These are phyloP conservation scores for Sisor rabdophorus DNA, from an alignment of 2,113 vertebrate species.

Conservation along the genomic window DNA sequence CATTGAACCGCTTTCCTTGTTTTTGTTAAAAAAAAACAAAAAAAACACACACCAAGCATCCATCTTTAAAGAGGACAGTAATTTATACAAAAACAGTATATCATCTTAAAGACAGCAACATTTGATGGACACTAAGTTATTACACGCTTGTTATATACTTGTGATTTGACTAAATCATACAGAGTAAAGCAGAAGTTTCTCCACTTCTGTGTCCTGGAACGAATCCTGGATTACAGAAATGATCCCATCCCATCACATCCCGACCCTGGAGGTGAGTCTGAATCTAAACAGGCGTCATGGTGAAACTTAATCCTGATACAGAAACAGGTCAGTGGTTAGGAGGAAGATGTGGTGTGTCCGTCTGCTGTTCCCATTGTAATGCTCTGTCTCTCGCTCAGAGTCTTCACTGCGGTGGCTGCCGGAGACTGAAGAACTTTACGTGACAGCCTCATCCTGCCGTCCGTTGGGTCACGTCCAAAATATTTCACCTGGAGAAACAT, in stretches of 20 bases:
- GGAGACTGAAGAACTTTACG: slow-evolving; percentile 91
- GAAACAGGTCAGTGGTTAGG: slow-evolving; percentile 32
- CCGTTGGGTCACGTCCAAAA: slow-evolving; percentile 93
- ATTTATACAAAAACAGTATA: too few relatives aligned
- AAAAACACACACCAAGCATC: too few relatives aligned
- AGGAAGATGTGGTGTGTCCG: slow-evolving; percentile 12
- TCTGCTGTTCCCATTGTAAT: slow-evolving; percentile 74
- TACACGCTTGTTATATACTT: too few relatives aligned
- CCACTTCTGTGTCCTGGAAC: neutral
- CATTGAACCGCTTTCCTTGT: too few relatives aligned
- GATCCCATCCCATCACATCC: neutral
- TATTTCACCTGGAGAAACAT: slow-evolving; percentile 82
- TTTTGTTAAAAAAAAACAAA: too few relatives aligned
- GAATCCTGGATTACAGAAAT: neutral
- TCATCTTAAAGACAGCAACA: too few relatives aligned
- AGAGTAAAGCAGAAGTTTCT: neutral
- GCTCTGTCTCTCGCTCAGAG: slow-evolving; percentile 80
- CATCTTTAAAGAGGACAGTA: neutral
- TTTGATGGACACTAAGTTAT: too few relatives aligned
- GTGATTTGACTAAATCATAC: neutral
- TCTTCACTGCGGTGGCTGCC: slow-evolving; percentile 73
- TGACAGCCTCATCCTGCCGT: slow-evolving; percentile 94
- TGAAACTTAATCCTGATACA: neutral
- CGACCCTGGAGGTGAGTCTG: neutral
- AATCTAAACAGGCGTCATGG: neutral